Percentiles rank a stretch among this genome's conserved stretches.
phyloP scores from a whole-genome alignment of 1,140 invertebrate genomes.

The Dinothrombium tinctorium region DNA sequence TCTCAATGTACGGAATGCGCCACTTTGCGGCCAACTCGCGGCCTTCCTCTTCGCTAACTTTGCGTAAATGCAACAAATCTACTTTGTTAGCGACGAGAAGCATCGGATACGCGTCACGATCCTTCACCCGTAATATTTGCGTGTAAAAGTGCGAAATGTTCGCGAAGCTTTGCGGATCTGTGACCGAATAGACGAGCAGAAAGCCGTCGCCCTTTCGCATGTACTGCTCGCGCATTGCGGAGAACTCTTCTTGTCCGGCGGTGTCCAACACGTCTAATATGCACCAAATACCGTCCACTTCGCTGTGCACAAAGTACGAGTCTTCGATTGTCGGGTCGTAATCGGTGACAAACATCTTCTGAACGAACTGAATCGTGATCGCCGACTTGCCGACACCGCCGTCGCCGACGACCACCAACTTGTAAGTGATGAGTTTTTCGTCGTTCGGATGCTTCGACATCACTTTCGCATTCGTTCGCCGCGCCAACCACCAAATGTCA shows the following conservation, averaged over 20 bases:
- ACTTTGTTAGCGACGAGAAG: constrained; percentile 85
- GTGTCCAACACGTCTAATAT: constrained; percentile 99
- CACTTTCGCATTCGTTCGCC: constrained; percentile 85
- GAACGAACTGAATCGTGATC: constrained; percentile 58
- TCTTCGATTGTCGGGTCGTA: constrained; percentile 99
- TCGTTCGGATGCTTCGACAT: constrained; percentile 73
- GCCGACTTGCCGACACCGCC: constrained; percentile 26
- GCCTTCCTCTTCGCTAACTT: constrained; percentile 55
- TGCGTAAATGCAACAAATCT: constrained; percentile 80
- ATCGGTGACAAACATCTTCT: constrained; percentile 96
- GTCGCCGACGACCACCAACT: constrained; percentile 92
- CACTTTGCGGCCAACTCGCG: constrained; percentile 62
- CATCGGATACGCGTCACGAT: constrained; percentile 75
- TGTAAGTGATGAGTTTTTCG: constrained; percentile 73
- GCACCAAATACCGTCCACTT: constrained; percentile 96
- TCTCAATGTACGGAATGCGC: constrained; percentile 64
- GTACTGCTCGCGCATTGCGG: constrained; percentile 98
- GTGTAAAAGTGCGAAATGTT: constrained; percentile 98
- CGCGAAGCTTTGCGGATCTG: constrained; percentile 77
- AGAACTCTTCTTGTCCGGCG: constrained; percentile 99
- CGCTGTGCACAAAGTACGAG: constrained; percentile 86
- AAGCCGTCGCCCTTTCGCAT: constrained; percentile 99
- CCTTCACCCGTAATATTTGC: constrained; percentile 94
- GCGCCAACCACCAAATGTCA: too few relatives aligned
- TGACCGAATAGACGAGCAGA: constrained; percentile 88